phyloP scores from a whole-genome alignment of 2,797 vertebrate species.

The Hippocampus kuda region DNA sequence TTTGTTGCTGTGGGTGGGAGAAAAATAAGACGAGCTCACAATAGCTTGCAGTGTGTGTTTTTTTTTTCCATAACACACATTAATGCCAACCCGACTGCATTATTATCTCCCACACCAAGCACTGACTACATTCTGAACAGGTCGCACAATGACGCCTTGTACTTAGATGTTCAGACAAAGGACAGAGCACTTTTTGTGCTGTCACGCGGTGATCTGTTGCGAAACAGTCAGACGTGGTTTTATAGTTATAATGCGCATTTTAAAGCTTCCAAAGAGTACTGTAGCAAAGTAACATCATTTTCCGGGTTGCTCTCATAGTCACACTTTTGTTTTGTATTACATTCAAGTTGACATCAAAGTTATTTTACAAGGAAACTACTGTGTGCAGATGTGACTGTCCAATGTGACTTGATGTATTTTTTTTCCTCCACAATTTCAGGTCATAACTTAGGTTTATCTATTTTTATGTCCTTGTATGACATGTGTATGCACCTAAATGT shows the following conservation, averaged over 20 bases:
- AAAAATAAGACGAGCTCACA: constrained; percentile 28
- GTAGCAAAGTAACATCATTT: neutral
- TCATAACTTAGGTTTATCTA: neutral
- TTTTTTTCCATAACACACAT: constrained; percentile 42
- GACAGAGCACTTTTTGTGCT: constrained; percentile 10
- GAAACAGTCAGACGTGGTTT: constrained; percentile 3
- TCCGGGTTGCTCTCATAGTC: neutral
- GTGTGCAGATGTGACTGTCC: neutral
- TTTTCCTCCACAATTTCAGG: neutral
- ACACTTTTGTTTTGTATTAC: neutral
- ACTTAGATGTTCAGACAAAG: constrained; percentile 13
- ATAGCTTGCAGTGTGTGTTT: constrained; percentile 29
- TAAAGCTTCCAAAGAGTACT: neutral
- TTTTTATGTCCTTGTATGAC: neutral
- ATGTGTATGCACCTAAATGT: neutral
- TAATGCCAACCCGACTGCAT: constrained; percentile 50
- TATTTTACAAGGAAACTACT: neutral
- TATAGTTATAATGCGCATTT: neutral
- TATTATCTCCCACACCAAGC: constrained; percentile 28
- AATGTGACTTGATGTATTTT: neutral
- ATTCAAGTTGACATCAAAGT: neutral
- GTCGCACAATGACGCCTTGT: constrained; percentile 26
- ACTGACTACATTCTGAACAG: constrained; percentile 23
- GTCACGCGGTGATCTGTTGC: constrained; percentile 23
- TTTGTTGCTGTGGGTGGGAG: constrained; percentile 32